Evolutionary conservation across 1,140 invertebrate species (phyloP), one percentile per base, ranked within the genome.

Genomic region (Bombus affinis): DNA sequence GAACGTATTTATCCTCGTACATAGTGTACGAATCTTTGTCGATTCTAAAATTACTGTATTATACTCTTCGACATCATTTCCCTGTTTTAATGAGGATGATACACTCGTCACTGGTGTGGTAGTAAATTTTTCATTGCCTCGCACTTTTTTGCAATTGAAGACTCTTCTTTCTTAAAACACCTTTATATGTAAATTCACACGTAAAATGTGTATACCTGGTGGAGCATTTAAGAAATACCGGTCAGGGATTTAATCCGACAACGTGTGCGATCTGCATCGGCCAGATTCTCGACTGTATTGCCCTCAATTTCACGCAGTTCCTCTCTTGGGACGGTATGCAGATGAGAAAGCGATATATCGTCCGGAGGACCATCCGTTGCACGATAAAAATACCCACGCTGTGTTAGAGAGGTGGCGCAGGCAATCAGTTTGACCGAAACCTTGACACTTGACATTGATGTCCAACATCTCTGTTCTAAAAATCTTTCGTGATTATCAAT

Each of bases 271-370:
- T 42, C n/a, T 78, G 57, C 74, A 32, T 39, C 22, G 3, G 28
- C 0, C 25, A 32, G 25, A 75, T 39, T 42, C 57, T 32, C 25
- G 13, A 5, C 75, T 47, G 18, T 44, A 35, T 79, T 79, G 82
- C 65, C 75, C 75, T 84, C 65, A 59, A 79, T 84, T 84, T 71
- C 82, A 70, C 75, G 75, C 82, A 84, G 66, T 70, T 79, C 66
- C 66, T 71, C 82, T 53, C 75, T n/a, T 25, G 66, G 82, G 39
- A 84, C 82, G 75, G n/a, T 62, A 84, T 79, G 83, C 83, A 84
- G 57, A 84, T 71, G 35, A 71, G n/a, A 37, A 37, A 35, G 66
- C 6, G 66, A 62, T 84, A 79, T 79, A 84, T 62, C 66, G 75
- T 25, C 2, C 39, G 37, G 25, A n/a, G 39, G 47, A 39, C 44